These are phyloP conservation scores for Hippopotamyrus pictus DNA, from an alignment of 2,797 vertebrate species.

Conservation along the genomic window DNA sequence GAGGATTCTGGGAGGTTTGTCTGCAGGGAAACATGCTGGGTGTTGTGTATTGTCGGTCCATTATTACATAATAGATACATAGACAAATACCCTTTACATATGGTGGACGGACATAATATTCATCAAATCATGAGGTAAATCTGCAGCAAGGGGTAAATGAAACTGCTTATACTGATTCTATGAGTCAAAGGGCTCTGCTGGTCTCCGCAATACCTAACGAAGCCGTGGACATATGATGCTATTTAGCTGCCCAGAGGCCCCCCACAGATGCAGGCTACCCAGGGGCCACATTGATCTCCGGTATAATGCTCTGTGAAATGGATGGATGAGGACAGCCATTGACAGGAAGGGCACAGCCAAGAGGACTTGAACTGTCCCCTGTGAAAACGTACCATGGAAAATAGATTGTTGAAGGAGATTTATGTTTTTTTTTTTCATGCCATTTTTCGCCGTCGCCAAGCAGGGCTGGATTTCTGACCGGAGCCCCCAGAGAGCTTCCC, in stretches of 20 bases:
- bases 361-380: constrained; percentile 76
- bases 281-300: constrained; percentile 83
- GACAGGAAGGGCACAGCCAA: constrained; percentile 77
- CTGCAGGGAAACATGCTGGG: background rate
- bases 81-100: background rate
- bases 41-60: background rate
- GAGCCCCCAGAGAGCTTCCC: background rate
- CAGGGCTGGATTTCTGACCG: background rate
- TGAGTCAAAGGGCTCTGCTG: background rate
- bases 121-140: background rate
- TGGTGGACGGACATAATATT: background rate
- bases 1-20: background rate
- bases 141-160: background rate
- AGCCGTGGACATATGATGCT: constrained; percentile 22
- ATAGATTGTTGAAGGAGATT: constrained; percentile 77
- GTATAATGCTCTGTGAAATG: constrained; percentile 91
- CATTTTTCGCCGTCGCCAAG: constrained; percentile 39
- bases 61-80: background rate
- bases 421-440: constrained; percentile 61
- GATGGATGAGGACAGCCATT: constrained; percentile 83
- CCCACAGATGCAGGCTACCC: constrained; percentile 69
- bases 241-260: constrained; percentile 54
- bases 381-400: constrained; percentile 74
- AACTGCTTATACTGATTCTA: background rate
- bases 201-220: background rate